Percentiles rank a stretch among this genome's conserved stretches.
Evolutionary conservation across 2,888 invertebrate species (phyloP).

Genomic region (Endotricha flammealis): DNA sequence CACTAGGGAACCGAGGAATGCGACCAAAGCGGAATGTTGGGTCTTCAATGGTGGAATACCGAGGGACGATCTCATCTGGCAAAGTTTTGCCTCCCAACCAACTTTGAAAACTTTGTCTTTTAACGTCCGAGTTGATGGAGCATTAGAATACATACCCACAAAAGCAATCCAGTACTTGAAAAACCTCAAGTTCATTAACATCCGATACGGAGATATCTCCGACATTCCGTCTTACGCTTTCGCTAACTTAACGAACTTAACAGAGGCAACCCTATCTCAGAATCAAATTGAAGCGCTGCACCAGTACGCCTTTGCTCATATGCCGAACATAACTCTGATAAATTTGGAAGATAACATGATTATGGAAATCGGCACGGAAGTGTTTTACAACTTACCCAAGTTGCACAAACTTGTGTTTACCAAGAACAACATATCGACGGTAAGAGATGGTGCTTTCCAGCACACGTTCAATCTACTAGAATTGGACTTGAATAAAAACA

Average conservation of each 20-base stretch:
- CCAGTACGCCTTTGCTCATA: constrained; percentile 84
- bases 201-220: constrained; percentile 85
- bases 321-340: constrained; percentile 82
- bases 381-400: constrained; percentile 85
- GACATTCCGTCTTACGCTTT: constrained; percentile 85
- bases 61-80: constrained; percentile 85
- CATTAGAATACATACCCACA: constrained; percentile 84
- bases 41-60: constrained; percentile 83
- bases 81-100: constrained; percentile 84
- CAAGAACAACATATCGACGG: constrained; percentile 89
- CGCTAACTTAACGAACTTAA: constrained; percentile 83
- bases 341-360: constrained; percentile 88
- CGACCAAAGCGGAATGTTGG: constrained; percentile 87
- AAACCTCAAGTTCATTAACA: constrained; percentile 81
- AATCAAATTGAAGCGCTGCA: constrained; percentile 84
- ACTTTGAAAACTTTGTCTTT: constrained; percentile 84
- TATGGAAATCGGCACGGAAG: constrained; percentile 83
- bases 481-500: constrained; percentile 88
- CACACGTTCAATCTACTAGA: constrained; percentile 85
- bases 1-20: constrained; percentile 71
- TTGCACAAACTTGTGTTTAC: constrained; percentile 87
- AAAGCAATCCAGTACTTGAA: constrained; percentile 82
- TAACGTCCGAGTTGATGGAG: constrained; percentile 83
- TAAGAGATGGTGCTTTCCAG: constrained; percentile 91
- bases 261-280: constrained; percentile 81